Evolutionary conservation across 2,797 vertebrate genomes (phyloP).

Genomic region (Neomorphus geoffroyi): DNA sequence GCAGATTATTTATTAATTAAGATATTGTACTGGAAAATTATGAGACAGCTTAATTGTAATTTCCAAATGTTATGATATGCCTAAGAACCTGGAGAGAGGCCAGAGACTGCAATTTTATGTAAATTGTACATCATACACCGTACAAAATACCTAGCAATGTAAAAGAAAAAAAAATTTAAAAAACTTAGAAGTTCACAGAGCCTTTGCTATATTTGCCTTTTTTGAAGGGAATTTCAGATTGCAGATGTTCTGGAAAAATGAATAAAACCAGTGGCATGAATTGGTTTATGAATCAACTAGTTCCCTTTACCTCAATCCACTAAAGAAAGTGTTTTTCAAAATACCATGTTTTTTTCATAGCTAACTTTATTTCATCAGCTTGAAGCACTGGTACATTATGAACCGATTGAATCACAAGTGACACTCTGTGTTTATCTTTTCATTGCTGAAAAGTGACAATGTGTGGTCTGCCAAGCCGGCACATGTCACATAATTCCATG

Average conservation of each 20-base stretch:
- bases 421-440: neutral
- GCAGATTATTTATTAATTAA: neutral
- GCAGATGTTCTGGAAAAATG: neutral
- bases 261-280: neutral
- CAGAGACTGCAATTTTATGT: neutral
- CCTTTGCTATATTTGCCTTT: neutral
- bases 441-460: neutral
- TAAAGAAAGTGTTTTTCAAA: neutral
- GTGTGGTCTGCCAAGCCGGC: neutral
- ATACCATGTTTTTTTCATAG: neutral
- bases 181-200: neutral
- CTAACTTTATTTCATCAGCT: neutral
- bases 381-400: neutral
- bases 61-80: neutral
- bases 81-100: neutral
- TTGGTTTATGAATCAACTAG: neutral
- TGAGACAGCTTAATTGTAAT: neutral
- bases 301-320: neutral
- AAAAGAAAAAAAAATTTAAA: neutral
- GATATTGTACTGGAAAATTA: neutral
- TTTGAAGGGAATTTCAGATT: neutral
- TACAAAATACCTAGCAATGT: fast-evolving
- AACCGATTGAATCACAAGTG: neutral
- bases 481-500: neutral
- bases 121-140: neutral